Conservation (phyloP, 2,888 invertebrate species). For the Creontiades dilutus region DNA sequence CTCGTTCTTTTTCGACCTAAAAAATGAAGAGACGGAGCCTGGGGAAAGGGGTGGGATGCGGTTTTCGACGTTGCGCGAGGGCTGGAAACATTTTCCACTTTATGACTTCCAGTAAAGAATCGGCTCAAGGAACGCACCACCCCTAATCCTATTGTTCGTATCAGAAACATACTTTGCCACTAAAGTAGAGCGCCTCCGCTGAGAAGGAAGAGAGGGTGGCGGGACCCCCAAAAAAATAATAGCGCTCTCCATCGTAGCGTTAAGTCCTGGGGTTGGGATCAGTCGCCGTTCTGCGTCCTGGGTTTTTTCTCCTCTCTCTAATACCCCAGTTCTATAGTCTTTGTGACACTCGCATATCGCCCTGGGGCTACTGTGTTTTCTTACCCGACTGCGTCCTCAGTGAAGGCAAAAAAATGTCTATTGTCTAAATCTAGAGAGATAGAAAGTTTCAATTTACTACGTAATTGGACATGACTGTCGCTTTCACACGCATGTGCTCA, state of each 20-base stretch:
- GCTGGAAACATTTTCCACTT: slow-evolving; percentile 63
- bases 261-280: slow-evolving; percentile 51
- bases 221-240: slow-evolving; percentile 43
- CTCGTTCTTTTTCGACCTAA: neutral
- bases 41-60: slow-evolving; percentile 27
- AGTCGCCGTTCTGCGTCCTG: slow-evolving; percentile 16
- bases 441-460: too few relatives aligned
- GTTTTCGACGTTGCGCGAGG: slow-evolving; percentile 21
- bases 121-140: slow-evolving; percentile 53
- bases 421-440: neutral
- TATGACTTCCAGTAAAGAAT: slow-evolving; percentile 59
- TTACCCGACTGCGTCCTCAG: neutral
- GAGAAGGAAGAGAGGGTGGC: neutral
- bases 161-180: slow-evolving; percentile 70
- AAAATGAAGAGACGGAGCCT: neutral
- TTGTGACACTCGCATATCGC: slow-evolving; percentile 28
- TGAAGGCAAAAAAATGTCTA: neutral
- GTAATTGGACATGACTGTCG: too few relatives aligned
- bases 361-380: neutral
- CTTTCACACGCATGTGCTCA: too few relatives aligned
- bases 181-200: slow-evolving; percentile 64
- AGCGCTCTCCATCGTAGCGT: slow-evolving; percentile 58
- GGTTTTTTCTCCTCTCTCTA: neutral
- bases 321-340: neutral
- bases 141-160: slow-evolving; percentile 65